These are phyloP conservation scores for Alexandromys fortis DNA, from an alignment of 2,113 vertebrate species.

Conservation along the genomic window DNA sequence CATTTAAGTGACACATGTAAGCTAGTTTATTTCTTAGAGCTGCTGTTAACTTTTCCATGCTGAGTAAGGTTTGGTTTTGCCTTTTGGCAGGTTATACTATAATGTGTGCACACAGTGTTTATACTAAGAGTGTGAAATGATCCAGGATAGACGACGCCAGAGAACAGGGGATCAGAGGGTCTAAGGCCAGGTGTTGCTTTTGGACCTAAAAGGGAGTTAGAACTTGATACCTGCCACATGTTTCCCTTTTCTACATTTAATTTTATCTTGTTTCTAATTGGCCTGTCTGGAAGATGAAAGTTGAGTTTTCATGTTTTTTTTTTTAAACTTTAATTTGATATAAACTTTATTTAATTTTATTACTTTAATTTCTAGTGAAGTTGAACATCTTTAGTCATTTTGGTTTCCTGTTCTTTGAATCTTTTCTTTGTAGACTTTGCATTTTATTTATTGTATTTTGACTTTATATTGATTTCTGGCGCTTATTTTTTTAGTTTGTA, in stretches of 20 bases:
- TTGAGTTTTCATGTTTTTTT: background rate
- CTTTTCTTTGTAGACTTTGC: background rate
- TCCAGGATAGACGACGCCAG: background rate
- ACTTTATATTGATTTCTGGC: background rate
- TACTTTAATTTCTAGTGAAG: slow-evolving; percentile 36
- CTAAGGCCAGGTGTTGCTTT: background rate
- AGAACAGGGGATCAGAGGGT: background rate
- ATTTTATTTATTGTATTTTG: background rate
- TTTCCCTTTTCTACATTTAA: background rate
- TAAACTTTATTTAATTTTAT: slow-evolving; percentile 1
- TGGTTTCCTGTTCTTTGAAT: background rate
- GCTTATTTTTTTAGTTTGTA: slow-evolving; percentile 6
- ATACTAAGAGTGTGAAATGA: background rate
- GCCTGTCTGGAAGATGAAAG: slow-evolving; percentile 4
- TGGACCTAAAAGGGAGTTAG: background rate
- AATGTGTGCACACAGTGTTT: background rate
- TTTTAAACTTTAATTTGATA: background rate
- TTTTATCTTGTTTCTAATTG: slow-evolving; percentile 14
- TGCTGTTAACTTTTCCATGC: background rate
- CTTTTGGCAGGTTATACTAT: slow-evolving; percentile 34
- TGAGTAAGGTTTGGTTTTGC: slow-evolving; percentile 7
- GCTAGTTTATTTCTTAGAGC: slow-evolving; percentile 10
- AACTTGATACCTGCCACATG: background rate
- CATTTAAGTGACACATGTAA: background rate
- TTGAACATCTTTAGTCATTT: slow-evolving; percentile 33